Evolutionary conservation across 2,113 vertebrate genomes (phyloP), one percentile per base, ranked within the genome.

Genomic region (Polypterus bichir): DNA sequence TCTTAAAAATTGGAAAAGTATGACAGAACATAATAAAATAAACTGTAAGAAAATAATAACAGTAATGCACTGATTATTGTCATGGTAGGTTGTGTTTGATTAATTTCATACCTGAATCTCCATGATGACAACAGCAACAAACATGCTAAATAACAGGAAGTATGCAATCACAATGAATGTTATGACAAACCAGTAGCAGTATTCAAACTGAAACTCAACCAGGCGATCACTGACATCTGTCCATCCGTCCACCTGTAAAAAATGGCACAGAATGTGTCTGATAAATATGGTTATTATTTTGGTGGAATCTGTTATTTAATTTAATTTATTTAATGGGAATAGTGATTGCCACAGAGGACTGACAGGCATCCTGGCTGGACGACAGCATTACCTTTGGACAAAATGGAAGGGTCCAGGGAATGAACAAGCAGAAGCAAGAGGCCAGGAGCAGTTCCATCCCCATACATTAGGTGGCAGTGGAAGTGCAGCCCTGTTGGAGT

Each of bases 221-320:
- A 70, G 1, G 57, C 67, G 44, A 0, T 49, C 0, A 64, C 74
- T 69, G 4, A 73, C 61, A 61, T 70, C 68, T 45, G 74, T 79
- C 82, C 80, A 85, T 49, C 80, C 76, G 44, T 77, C 76, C 0
- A 81, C 76, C 82, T 86, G 65, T 54, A 68, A 27, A 55, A 27
- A 59, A 46, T 10, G 27, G 27, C 27, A 27, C 27, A 27, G 27
- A 27, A 27, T 27, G 27, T 27, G 27, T 27, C 27, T 27, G 27
- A 27, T 27, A 27, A 27, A 27, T 27, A 27, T 27, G 2, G 27
- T 27, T 27, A 27, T 27, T 27, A 27, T 27, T 27, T 27, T 27
- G 27, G 27, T 27, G 27, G 27, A 27, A 27, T 27, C 27, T 27
- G 27, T 27, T 27, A 27, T 27, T 27, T 27, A 27, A 27, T 27